Evolutionary conservation across 2,888 invertebrate species (phyloP), one percentile per base, ranked within the genome.

Genomic region (Acronicta psi): DNA sequence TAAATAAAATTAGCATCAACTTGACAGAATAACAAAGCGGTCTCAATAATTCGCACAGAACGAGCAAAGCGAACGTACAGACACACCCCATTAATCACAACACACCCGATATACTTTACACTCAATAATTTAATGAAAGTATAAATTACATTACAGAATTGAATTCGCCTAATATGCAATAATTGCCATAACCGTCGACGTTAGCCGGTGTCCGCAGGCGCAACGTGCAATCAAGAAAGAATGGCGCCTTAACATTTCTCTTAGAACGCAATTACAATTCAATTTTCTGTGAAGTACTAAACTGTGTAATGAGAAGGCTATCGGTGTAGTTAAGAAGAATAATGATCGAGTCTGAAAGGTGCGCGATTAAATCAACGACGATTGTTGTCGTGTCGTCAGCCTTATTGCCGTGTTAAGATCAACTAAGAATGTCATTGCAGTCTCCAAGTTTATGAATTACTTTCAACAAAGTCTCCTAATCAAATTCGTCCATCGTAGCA

Each of bases 1-100:
- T 93, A 93, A 93, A 93, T 90, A 93, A 93, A 94, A 93, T 94
- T 93, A 90, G 82, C 92, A 87, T 81, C 85, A 77, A 82, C 79
- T 86, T 83, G 90, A 87, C 92, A 90, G 82, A 82, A 81, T 89
- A 89, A 92, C 90, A 91, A 92, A 93, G 91, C 89, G 90, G 79
- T 89, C 85, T 86, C 86, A 90, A 93, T 93, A 92, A 92, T 89
- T 92, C 82, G 86, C 87, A 72, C 76, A 80, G 86, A 91, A 92
- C 89, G 86, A 92, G 89, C 86, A 83, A 79, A 60, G 56, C 81
- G 83, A 86, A 80, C 81, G 78, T 73, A 82, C 81, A 64, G 76
- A 82, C 80, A 81, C 80, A 81, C 70, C 75, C 69, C 82, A 87
- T 90, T 90, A 86, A 90, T 91, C 89, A 89, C 75, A 79, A 70